phyloP scores from a whole-genome alignment of 1,140 invertebrate genomes.

The Megathymus violae region DNA sequence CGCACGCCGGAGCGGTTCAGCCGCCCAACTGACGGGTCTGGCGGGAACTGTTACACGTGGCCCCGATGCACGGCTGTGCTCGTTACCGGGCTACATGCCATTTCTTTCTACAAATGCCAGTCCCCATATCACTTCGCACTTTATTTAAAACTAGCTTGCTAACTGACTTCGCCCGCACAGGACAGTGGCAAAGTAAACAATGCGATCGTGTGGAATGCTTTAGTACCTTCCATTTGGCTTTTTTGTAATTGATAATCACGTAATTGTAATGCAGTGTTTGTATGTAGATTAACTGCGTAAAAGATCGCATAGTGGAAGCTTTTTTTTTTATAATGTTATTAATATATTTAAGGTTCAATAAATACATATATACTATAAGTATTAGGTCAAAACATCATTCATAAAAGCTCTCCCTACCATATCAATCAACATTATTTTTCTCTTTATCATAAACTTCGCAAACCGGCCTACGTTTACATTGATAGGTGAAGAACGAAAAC shows the following conservation, averaged over 20 bases:
- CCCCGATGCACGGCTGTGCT: constrained; percentile 47
- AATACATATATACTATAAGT: no score
- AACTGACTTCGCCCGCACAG: constrained; percentile 17
- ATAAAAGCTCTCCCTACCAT: no score
- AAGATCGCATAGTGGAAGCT: no score
- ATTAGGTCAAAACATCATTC: no score
- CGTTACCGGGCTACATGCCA: constrained; percentile 59
- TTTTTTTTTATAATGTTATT: no score
- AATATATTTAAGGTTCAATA: no score
- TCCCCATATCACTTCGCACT: constrained; percentile 41
- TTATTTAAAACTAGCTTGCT: constrained; percentile 46
- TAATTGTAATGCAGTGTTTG: no score
- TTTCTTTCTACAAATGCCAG: constrained; percentile 49
- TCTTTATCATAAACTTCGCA: no score
- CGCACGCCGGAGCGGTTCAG: constrained; percentile 42
- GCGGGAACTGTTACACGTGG: constrained; percentile 47
- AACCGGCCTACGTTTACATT: no score
- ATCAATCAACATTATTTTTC: no score
- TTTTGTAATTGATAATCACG: not conserved
- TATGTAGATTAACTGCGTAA: no score
- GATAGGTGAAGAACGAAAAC: no score
- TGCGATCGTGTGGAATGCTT: constrained; percentile 9
- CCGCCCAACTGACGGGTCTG: constrained; percentile 48
- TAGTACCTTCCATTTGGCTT: constrained; percentile 1
- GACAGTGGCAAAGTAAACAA: constrained; percentile 20